Evolutionary conservation across 2,113 vertebrate genomes (phyloP), one percentile per base, ranked within the genome.

Genomic region (Istiophorus platypterus): DNA sequence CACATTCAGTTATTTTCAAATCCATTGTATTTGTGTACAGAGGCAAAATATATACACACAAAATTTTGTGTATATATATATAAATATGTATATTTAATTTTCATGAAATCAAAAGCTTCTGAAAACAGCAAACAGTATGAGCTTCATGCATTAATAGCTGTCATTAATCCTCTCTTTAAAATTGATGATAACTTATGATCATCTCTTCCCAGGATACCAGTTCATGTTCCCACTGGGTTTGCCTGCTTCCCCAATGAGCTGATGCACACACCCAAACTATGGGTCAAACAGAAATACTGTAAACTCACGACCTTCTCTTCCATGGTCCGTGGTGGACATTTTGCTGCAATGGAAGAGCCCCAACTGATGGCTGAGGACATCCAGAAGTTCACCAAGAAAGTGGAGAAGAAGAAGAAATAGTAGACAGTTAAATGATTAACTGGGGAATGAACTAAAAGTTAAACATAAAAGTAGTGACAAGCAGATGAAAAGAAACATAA

Each of bases 331-430:
- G 97, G 97, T 0, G 97, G 97, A 1, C 97, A 97, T 76, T 98
- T 97, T 74, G 96, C 96, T 18, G 97, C 96, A 68, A 96, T 98
- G 93, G 96, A 98, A 72, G 96, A 97, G 82, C 96, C 96, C 7
- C 89, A 90, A 85, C 93, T 98, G 76, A 90, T 97, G 90, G 96
- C 96, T 7, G 88, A 95, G 59, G 97, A 98, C 85, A 92, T 97
- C 78, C 93, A 94, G 61, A 93, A 90, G n/a, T 97, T 98, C 86
- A 91, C 90, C 34, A 94, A 90, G 76, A 93, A 79, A 20, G 94
- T 96, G 42, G 96, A 97, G 89, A 92, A 91, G 75, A 85, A 58
- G 62, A 78, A 85, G 73, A 83, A 78, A 39, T 27, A 84, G 73
- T 65, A 84, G 27, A 29, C 12, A 15, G 14, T 26, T 26, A 14